Base-by-base conservation (phyloP, 35 echinoderm and acorn worm genomes). In the Stichopus chloronotus region DNA sequence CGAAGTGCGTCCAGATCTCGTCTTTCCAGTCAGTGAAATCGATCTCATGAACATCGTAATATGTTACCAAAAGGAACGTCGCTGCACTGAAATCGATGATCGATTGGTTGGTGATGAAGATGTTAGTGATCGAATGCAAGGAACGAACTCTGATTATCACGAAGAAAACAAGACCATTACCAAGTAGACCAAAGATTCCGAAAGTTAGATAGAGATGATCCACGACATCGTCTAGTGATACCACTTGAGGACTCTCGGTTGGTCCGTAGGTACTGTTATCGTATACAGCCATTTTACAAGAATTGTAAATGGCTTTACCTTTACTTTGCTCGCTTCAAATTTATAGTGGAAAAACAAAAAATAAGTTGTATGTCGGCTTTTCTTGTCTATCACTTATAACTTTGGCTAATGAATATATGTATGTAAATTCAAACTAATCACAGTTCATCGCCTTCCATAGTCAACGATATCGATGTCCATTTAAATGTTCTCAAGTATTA, bases 91-190 rank as follows among this genome's bases (percentile, higher is more conserved):
- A 90, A 69, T 90, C 88, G 22, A 90, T 76, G 25, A 77, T 19
- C 23, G 88, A 90, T 54, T 90, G 88, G 54, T 52, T 90, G 61
- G 61, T 55, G n/a, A 90, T 90, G 11, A 90, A 90, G 0, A 72
- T 17, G 30, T 90, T 90, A 16, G 88, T 90, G 7, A 76, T 76
- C 23, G 60, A 52, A 53, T 25, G 60, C 52, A 90, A 53, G 24
- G 68, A 90, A 30, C 19, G 69, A 54, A 90, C 69, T 71, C 88
- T 19, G 52, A 77, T 53, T 30, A 90, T 90, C n/a, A 90, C 43
- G 7, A 90, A 43, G 11, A 90, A 30, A n/a, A 90, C 5, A 59
- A 90, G 52, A 16, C 88, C 63, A 4, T 90, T 90, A 58, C 88
- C 25, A 52, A 52, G 5, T 43, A 90, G n/a, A 4, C 88, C 88